Conservation (phyloP, 1,140 invertebrate species). For the Agrilus planipennis region DNA sequence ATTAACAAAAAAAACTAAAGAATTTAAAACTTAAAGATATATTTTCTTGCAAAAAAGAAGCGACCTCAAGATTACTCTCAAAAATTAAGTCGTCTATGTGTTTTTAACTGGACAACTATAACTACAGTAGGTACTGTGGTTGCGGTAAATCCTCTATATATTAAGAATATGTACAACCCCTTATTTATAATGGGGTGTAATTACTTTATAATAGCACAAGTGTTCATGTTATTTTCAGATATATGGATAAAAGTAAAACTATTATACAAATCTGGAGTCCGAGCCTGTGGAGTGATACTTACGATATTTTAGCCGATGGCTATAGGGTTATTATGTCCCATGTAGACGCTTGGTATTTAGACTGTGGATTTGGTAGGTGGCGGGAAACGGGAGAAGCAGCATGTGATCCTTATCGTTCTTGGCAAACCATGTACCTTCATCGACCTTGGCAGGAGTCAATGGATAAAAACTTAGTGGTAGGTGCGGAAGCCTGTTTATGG, state of each 20-base stretch:
- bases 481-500: constrained; percentile 61
- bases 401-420: constrained; percentile 68
- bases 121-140: too few relatives aligned
- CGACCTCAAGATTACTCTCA: too few relatives aligned
- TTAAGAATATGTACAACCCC: too few relatives aligned
- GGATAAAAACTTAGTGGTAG: constrained; percentile 38
- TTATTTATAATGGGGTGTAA: too few relatives aligned
- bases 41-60: too few relatives aligned
- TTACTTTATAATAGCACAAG: too few relatives aligned
- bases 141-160: too few relatives aligned
- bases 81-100: too few relatives aligned
- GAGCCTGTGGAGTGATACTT: constrained; percentile 62
- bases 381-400: constrained; percentile 55
- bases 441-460: constrained; percentile 48
- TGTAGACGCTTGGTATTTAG: constrained; percentile 75
- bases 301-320: constrained; percentile 56
- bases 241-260: constrained; percentile 44
- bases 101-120: too few relatives aligned
- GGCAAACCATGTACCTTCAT: constrained; percentile 75
- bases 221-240: constrained; percentile 33
- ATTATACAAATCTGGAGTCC: constrained; percentile 66
- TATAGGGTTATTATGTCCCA: constrained; percentile 70
- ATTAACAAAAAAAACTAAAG: too few relatives aligned
- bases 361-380: constrained; percentile 74
- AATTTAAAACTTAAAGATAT: too few relatives aligned